These are phyloP conservation scores for Calypte anna DNA, from an alignment of 2,113 vertebrate species.

Conservation along the genomic window DNA sequence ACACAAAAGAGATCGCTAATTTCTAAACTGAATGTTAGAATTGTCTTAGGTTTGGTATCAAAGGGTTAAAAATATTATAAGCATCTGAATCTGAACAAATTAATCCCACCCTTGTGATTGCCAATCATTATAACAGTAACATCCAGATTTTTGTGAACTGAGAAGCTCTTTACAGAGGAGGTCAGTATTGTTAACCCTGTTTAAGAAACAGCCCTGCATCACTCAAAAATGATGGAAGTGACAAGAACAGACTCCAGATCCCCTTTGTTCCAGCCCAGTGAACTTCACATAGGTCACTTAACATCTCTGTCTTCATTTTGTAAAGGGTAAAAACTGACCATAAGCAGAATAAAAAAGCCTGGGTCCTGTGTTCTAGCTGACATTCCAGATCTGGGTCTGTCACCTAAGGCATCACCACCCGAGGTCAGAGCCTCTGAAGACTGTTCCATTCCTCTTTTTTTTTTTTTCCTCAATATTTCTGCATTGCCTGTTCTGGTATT, in stretches of 20 bases:
- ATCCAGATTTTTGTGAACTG: slow-evolving; percentile 44
- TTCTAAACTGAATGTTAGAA: not conserved
- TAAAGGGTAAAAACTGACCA: not conserved
- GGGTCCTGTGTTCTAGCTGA: not conserved
- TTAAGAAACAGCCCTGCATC: not conserved
- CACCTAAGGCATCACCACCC: not conserved
- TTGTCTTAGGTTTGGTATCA: not conserved
- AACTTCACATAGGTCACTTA: not conserved
- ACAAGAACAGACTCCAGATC: slow-evolving; percentile 27
- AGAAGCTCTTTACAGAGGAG: slow-evolving; percentile 2
- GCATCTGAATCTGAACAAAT: slow-evolving; percentile 20
- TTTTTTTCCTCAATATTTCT: not conserved
- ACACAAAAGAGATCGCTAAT: not conserved
- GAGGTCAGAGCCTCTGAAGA: not conserved
- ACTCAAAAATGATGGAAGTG: slow-evolving; percentile 14
- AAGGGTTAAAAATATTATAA: slow-evolving; percentile 42
- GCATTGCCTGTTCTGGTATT: not conserved
- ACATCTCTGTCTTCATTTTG: not conserved
- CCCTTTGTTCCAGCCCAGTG: not conserved
- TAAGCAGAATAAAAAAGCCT: not conserved
- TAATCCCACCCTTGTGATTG: slow-evolving; percentile 29
- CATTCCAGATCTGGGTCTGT: not conserved
- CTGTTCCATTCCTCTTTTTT: not conserved
- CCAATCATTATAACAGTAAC: slow-evolving; percentile 22
- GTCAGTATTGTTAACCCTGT: not conserved